phyloP scores from a whole-genome alignment of 2,797 vertebrate genomes.

The Lacerta viridis region DNA sequence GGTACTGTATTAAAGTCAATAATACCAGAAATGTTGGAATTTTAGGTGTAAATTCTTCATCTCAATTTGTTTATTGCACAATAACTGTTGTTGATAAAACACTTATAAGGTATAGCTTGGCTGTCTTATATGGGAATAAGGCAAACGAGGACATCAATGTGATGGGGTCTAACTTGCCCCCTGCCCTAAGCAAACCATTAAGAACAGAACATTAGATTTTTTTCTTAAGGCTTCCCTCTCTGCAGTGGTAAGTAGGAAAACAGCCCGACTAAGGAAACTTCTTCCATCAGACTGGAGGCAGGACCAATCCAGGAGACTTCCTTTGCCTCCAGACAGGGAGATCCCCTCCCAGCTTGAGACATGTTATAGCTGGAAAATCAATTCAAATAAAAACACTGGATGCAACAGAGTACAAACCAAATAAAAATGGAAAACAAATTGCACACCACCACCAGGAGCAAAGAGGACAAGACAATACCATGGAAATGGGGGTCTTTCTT shows the following conservation, averaged over 20 bases:
- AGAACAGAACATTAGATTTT: background rate
- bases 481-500: no score
- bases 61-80: background rate
- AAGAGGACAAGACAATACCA: no score
- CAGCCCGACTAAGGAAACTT: background rate
- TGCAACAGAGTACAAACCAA: background rate
- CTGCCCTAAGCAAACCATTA: background rate
- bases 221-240: background rate
- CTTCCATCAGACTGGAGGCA: background rate
- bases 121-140: no score
- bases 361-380: background rate
- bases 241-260: background rate
- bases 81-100: no score
- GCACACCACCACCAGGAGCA: no score
- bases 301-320: background rate
- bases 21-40: background rate
- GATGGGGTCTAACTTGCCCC: no score
- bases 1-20: background rate
- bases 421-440: background rate
- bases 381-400: background rate
- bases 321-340: background rate
- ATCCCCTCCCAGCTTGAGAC: background rate
- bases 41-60: background rate
- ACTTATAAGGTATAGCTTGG: no score
- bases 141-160: no score